Conservation (phyloP, 2,888 invertebrate genomes). For the Dryomyza anilis region DNA sequence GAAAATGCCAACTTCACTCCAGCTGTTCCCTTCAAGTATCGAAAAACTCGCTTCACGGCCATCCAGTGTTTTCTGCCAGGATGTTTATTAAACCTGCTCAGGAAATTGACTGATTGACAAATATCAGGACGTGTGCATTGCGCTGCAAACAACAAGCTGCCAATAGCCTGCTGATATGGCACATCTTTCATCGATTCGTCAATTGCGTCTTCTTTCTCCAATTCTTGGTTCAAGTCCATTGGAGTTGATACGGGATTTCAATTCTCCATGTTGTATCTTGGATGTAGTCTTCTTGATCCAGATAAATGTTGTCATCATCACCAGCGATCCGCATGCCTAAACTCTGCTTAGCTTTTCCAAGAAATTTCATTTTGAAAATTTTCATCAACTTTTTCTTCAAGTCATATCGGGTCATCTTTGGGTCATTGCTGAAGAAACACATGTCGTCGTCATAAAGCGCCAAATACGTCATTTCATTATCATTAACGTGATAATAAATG, state of each 20-base stretch:
- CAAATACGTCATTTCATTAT: conserved; percentile 6
- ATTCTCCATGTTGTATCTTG: conserved; percentile 18
- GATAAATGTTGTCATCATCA: conserved; percentile 5
- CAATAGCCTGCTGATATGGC: conserved; percentile 30
- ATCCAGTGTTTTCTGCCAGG: conserved; percentile 32
- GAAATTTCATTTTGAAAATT: conserved; percentile 30
- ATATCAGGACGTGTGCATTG: conserved; percentile 31
- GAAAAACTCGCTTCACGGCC: conserved; percentile 29
- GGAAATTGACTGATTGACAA: conserved; percentile 27
- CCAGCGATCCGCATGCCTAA: conserved; percentile 27
- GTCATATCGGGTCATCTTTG: background rate
- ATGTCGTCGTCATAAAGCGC: conserved; percentile 20
- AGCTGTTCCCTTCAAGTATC: conserved; percentile 21
- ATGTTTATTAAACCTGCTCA: conserved; percentile 29
- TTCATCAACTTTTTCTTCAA: conserved; percentile 3
- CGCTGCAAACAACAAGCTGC: conserved; percentile 30
- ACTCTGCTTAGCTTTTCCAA: conserved; percentile 25
- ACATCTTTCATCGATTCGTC: conserved; percentile 1
- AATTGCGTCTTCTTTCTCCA: conserved; percentile 17
- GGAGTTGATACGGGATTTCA: conserved; percentile 30
- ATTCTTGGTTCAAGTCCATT: conserved; percentile 27
- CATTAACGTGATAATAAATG: background rate
- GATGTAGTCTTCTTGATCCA: conserved; percentile 27
- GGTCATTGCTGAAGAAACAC: conserved; percentile 24
- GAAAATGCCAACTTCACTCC: conserved; percentile 1